phyloP scores from a whole-genome alignment of 2,797 vertebrate genomes.

The Chromobotia macracanthus region DNA sequence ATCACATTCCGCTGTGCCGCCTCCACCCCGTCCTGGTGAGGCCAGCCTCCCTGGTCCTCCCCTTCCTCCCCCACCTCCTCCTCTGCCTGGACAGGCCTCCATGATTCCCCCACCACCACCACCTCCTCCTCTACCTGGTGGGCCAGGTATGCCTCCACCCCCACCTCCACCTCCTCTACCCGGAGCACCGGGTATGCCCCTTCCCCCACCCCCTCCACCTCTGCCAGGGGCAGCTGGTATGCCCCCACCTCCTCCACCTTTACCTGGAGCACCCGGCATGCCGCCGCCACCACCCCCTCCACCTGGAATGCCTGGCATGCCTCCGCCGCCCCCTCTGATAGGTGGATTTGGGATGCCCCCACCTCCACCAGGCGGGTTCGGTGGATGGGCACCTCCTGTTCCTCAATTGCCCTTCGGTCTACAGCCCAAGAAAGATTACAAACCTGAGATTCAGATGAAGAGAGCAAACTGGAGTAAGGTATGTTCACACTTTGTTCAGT shows the following conservation, averaged over 20 bases:
- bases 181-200: slow-evolving; percentile 43
- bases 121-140: slow-evolving; percentile 61
- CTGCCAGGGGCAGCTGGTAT: slow-evolving; percentile 39
- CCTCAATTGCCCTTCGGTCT: slow-evolving; percentile 79
- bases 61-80: slow-evolving; percentile 61
- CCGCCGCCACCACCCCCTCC: slow-evolving; percentile 67
- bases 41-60: slow-evolving; percentile 47
- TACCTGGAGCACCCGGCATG: slow-evolving; percentile 58
- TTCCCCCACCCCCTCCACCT: slow-evolving; percentile 67
- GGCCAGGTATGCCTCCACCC: slow-evolving; percentile 60
- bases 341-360: slow-evolving; percentile 58
- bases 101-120: slow-evolving; percentile 50
- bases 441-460: slow-evolving; percentile 82
- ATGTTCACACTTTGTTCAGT: slow-evolving; percentile 16
- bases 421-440: slow-evolving; percentile 83
- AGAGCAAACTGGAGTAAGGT: slow-evolving; percentile 90
- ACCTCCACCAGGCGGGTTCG: slow-evolving; percentile 72
- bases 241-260: slow-evolving; percentile 65
- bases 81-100: slow-evolving; percentile 55
- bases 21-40: slow-evolving; percentile 46
- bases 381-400: slow-evolving; percentile 67
- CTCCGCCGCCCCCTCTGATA: slow-evolving; percentile 56
- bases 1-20: slow-evolving; percentile 49
- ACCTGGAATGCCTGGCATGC: slow-evolving; percentile 60
- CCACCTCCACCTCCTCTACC: slow-evolving; percentile 61